Evolutionary conservation across 2,113 vertebrate species (phyloP), one percentile per base, ranked within the genome.

Genomic region (Cathartes aura): DNA sequence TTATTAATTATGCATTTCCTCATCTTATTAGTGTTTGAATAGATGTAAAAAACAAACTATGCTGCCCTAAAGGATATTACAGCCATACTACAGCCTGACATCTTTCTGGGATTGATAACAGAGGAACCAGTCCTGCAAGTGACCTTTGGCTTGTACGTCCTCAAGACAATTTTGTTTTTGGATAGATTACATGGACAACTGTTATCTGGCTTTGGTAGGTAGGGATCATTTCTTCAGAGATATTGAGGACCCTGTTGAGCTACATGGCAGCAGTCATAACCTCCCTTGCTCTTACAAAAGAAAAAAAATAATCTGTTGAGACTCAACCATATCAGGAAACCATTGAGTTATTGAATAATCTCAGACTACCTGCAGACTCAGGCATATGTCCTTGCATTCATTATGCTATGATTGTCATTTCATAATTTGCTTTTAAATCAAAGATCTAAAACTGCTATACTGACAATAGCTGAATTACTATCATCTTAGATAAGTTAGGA

Each of bases 1-100:
- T 93, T 95, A 92, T 89, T 95, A 96, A 93, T 92, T 94, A 82
- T 11, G 0, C 43, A 88, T 93, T 94, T 96, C 85, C 58, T 91
- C 90, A 93, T 94, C 90, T 90, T 95, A 75, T 87, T 91, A 85
- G 53, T 58, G 78, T 91, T 90, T 82, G 47, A 90, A 89, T 47
- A 36, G 48, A 67, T 71, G 78, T 40, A 76, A 91, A 94, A 94
- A 93, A 42, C 59, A 95, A 92, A 89, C 68, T 95, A 40, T 27
- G 62, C 36, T 94, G 73, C 58, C 89, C n/a, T 82, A 55, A 93
- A 85, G 70, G 64, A 73, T 85, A 72, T 91, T 96, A 63, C 53
- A 79, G 60, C 27, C 48, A 32, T 52, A 58, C 38, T 76, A 53
- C 17, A 90, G 38, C 36, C 43, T 55, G 50, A 72, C 36, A 62